These are phyloP conservation scores for Phymorhynchus buccinoides DNA, from an alignment of 1,140 invertebrate species.

Conservation along the genomic window DNA sequence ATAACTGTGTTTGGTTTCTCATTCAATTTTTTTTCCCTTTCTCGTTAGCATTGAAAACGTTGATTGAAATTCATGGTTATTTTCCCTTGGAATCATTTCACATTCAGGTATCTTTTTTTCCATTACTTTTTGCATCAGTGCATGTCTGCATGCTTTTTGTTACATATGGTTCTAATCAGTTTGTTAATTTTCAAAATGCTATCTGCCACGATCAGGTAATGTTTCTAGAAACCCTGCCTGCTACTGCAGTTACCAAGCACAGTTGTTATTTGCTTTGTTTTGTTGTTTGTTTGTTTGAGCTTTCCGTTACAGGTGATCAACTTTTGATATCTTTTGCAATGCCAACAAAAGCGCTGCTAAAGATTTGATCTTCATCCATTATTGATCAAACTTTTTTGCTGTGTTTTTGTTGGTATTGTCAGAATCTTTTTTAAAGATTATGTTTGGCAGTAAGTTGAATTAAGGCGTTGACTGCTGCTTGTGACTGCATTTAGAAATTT, in stretches of 20 bases:
- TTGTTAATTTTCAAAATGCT: not conserved
- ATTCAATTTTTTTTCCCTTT: not conserved
- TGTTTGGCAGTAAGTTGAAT: not conserved
- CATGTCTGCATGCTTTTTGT: conserved; percentile 13
- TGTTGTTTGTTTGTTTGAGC: not conserved
- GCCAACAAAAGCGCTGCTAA: too few species aligned
- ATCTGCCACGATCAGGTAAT: not conserved
- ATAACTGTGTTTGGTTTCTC: not conserved
- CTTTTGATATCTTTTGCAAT: too few species aligned
- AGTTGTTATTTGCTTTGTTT: conserved; percentile 6
- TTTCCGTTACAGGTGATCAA: not conserved
- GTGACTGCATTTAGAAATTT: not conserved
- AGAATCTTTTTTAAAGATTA: not conserved
- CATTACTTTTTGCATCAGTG: not conserved
- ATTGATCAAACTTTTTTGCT: too few species aligned
- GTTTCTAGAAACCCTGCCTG: not conserved
- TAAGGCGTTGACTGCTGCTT: not conserved
- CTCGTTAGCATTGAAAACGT: not conserved
- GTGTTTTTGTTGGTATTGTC: not conserved
- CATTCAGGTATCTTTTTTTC: not conserved
- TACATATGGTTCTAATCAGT: not conserved
- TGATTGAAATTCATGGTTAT: conserved; percentile 9
- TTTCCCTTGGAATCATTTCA: not conserved
- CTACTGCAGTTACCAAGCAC: not conserved
- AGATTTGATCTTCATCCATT: too few species aligned